Evolutionary conservation across 2,888 invertebrate genomes (phyloP).

Genomic region (Spodoptera exigua): DNA sequence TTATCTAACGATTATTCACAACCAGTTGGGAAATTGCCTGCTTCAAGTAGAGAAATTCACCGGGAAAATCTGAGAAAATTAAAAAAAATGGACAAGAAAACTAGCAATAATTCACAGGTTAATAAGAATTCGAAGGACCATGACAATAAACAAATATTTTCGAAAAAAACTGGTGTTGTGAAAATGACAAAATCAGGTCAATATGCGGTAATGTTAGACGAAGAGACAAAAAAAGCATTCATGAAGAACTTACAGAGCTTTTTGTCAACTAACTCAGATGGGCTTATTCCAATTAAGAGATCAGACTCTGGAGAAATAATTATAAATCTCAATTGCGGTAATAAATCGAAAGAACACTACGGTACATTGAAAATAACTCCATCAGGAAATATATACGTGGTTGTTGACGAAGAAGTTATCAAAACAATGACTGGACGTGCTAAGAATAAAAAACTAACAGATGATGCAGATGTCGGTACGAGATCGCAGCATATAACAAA

Average conservation of each 20-base stretch:
- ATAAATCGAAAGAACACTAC: conserved; percentile 51
- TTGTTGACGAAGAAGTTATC: conserved; percentile 62
- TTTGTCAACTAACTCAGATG: conserved; percentile 60
- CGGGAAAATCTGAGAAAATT: conserved; percentile 36
- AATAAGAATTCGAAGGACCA: conserved; percentile 58
- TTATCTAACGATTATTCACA: conserved; percentile 11
- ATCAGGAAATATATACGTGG: conserved; percentile 73
- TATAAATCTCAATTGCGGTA: conserved; percentile 62
- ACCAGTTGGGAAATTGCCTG: conserved; percentile 56
- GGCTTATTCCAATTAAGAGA: conserved; percentile 64
- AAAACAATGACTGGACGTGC: conserved; percentile 48
- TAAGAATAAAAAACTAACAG: conserved; percentile 18
- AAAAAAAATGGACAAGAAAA: conserved; percentile 48
- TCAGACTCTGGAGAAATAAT: conserved; percentile 68
- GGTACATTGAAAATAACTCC: conserved; percentile 72
- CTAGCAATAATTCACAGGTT: conserved; percentile 67
- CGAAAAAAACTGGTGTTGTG: conserved; percentile 55
- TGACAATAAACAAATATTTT: conserved; percentile 51
- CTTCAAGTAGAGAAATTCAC: conserved; percentile 33
- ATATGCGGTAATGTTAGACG: conserved; percentile 67
- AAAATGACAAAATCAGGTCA: conserved; percentile 69
- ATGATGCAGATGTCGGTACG: conserved; percentile 1
- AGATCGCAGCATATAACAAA: conserved; percentile 48
- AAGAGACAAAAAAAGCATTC: conserved; percentile 69
- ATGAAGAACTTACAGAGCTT: conserved; percentile 68